Evolutionary conservation across 2,797 vertebrate genomes (phyloP), one percentile per base, ranked within the genome.

Genomic region (Chaunax sp.): DNA sequence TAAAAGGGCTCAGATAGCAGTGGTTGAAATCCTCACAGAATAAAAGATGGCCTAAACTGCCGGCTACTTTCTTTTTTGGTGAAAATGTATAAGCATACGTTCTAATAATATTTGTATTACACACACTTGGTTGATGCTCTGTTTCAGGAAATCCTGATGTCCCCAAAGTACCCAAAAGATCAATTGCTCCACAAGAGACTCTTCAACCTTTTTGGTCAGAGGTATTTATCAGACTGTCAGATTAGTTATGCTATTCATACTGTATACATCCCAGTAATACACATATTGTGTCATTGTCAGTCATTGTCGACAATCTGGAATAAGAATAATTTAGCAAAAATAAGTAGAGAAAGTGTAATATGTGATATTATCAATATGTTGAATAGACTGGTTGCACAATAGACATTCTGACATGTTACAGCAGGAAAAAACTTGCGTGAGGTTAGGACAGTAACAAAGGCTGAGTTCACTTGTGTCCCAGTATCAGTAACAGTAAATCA

Each of bases 61-160:
- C 33, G 3, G 33, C 33, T 11, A 15, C 12, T 7, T 35, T 2
- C 15, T 12, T 41, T 18, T 41, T 8, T 10, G 3, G 3, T 10
- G 5, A 5, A 19, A 13, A 5, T 5, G 45, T 28, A 2, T 3
- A 16, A 7, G 7, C 6, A 22, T 16, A 6, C 10, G 12, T 25
- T 3, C 15, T 46, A 4, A 19, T 20, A 10, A 50, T 18, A 3
- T 22, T 47, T 40, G 2, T 16, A 26, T 13, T 44, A 19, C 35
- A 26, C 26, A 13, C 5, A 28, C 5, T 11, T 58, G 5, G 46
- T 13, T n/a, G 8, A 46, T 73, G 7, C 5, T 51, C 11, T 82
- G 16, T 72, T 80, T 66, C 82, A 98, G 97, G 95, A 96, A 77
- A 85, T 95, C 81, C 77, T 98, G 90, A 97, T 96, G 96, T 97